Conservation (phyloP, 2,113 vertebrate species). For the Psilopsiagon aymara region DNA sequence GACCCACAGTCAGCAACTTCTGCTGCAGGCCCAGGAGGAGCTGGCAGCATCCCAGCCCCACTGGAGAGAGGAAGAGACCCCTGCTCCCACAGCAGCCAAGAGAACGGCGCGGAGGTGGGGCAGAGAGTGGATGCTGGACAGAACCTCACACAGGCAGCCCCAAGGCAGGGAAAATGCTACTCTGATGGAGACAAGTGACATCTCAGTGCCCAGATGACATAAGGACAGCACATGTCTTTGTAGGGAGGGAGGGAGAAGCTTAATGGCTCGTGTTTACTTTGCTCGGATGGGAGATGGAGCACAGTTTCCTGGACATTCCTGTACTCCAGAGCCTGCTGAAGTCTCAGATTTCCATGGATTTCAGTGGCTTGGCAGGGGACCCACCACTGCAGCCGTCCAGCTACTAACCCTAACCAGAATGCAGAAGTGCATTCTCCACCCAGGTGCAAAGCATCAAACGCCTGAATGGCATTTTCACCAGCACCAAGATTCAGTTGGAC, state of each 20-base stretch:
- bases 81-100: background rate
- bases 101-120: background rate
- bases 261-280: accelerated
- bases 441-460: background rate
- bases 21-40: background rate
- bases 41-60: background rate
- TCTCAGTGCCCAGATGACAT: background rate
- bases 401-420: background rate
- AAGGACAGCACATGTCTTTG: background rate
- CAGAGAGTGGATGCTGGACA: background rate
- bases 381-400: background rate
- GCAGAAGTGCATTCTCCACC: accelerated
- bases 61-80: background rate
- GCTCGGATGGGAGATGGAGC: background rate
- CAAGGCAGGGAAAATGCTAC: background rate
- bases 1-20: background rate
- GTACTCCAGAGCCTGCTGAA: background rate
- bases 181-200: background rate
- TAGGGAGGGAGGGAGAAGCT: background rate
- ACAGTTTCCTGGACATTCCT: background rate
- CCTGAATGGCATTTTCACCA: background rate
- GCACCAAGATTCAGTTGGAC: background rate
- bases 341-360: background rate
- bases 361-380: background rate
- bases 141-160: background rate